These are phyloP conservation scores for Psittacula cyanocephala DNA, from an alignment of 2,113 vertebrate species.

Conservation along the genomic window DNA sequence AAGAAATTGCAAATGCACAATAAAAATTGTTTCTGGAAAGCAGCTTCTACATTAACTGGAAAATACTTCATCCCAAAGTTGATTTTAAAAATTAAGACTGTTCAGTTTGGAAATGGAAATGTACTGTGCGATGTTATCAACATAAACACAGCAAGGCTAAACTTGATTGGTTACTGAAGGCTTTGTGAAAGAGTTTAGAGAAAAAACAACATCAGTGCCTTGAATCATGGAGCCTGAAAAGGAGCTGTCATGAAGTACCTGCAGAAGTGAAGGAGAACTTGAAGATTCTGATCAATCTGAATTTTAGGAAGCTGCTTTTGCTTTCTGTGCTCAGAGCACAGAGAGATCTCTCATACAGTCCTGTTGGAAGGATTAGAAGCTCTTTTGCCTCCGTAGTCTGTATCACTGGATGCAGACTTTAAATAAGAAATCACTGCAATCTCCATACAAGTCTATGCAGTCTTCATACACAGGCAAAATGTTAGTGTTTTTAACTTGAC, in stretches of 20 bases:
- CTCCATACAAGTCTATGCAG: not conserved
- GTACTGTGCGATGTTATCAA: not conserved
- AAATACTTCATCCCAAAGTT: not conserved
- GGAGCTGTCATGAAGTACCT: not conserved
- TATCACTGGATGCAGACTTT: not conserved
- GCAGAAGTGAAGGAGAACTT: not conserved
- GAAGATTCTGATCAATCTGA: not conserved
- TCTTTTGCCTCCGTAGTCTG: not conserved
- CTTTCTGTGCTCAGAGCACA: not conserved
- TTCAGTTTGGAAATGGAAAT: not conserved
- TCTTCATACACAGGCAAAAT: not conserved
- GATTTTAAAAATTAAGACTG: not conserved
- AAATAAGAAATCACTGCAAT: not conserved
- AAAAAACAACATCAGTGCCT: not conserved
- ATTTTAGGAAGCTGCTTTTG: not conserved
- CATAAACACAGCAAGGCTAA: not conserved
- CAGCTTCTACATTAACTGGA: not conserved
- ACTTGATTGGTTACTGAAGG: not conserved
- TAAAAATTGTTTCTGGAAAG: not conserved
- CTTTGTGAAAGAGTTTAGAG: not conserved
- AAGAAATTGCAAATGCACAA: not conserved
- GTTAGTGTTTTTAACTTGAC: not conserved
- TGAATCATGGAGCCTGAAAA: not conserved
- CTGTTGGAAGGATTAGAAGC: not conserved
- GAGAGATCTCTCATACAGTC: not conserved